Conservation (phyloP, 2,888 invertebrate species). For the Chrysopilus asiliformis region DNA sequence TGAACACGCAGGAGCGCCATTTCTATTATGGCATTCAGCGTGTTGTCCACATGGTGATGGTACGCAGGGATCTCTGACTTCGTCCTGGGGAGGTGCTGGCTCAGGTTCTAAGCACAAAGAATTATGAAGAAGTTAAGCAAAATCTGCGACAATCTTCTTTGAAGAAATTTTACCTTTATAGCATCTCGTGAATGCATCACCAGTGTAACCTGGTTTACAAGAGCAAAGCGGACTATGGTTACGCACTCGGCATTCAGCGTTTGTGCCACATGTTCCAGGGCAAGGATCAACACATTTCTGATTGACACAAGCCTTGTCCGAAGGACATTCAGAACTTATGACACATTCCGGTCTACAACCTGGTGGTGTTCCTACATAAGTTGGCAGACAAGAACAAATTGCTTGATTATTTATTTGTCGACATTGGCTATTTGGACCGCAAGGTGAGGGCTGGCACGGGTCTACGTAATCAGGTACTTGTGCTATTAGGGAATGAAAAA, state of each 20-base stretch:
- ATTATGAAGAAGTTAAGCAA: too few relatives aligned
- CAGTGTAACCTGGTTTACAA: constrained; percentile 49
- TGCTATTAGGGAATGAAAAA: neutral
- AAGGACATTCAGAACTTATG: constrained; percentile 50
- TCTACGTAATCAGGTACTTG: constrained; percentile 29
- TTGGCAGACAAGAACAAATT: constrained; percentile 46
- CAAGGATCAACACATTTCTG: constrained; percentile 59
- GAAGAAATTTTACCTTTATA: too few relatives aligned
- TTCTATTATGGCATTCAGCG: constrained; percentile 43
- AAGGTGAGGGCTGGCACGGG: constrained; percentile 47
- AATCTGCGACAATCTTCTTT: too few relatives aligned
- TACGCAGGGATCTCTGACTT: constrained; percentile 43
- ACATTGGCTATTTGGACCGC: constrained; percentile 53
- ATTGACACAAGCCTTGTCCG: constrained; percentile 48
- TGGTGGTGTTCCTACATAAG: constrained; percentile 51
- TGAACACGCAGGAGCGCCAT: constrained; percentile 45
- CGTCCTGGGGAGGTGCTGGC: constrained; percentile 18
- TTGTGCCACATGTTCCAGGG: constrained; percentile 56
- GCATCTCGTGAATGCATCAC: constrained; percentile 46
- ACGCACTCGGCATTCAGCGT: constrained; percentile 41
- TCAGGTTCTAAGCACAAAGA: too few relatives aligned
- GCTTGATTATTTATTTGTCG: constrained; percentile 40
- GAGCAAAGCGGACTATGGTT: constrained; percentile 61
- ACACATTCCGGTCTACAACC: constrained; percentile 68
- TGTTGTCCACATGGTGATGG: constrained; percentile 56